Conservation (phyloP, 1,140 invertebrate species). For the Chymomyza costata region DNA sequence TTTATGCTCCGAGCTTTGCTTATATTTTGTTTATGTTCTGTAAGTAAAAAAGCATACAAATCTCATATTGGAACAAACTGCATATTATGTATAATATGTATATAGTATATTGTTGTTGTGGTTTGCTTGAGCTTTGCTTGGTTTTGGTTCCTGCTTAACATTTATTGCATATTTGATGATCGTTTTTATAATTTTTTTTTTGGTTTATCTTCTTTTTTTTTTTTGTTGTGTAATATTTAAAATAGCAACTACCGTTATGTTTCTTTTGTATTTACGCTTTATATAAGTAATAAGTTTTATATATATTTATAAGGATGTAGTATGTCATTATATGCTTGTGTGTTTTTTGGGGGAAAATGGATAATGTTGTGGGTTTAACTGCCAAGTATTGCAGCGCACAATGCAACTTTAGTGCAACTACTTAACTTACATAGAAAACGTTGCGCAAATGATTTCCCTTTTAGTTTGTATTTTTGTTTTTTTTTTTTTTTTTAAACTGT, state of each 20-base stretch:
- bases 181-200: slow-evolving; percentile 12
- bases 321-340: slow-evolving; percentile 21
- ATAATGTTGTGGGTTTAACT: too few species aligned
- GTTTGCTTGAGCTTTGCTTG: slow-evolving; percentile 29
- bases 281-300: slow-evolving; percentile 67
- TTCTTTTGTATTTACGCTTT: slow-evolving; percentile 36
- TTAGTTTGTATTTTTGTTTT: slow-evolving; percentile 3
- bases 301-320: slow-evolving; percentile 64
- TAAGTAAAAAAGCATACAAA: slow-evolving; percentile 74
- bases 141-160: slow-evolving; percentile 63
- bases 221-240: slow-evolving; percentile 65
- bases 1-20: slow-evolving; percentile 40
- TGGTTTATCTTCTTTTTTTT: slow-evolving; percentile 37
- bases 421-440: slow-evolving; percentile 31
- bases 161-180: slow-evolving; percentile 49
- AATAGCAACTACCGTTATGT: slow-evolving; percentile 64
- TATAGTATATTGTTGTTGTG: slow-evolving; percentile 28
- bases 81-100: slow-evolving; percentile 36
- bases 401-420: slow-evolving; percentile 27
- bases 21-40: slow-evolving; percentile 35
- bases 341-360: slow-evolving; percentile 22
- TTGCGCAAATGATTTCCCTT: slow-evolving; percentile 39
- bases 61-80: slow-evolving; percentile 55
- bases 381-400: too few species aligned
- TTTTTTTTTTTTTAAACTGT: slow-evolving; percentile 20